Conservation (phyloP, 2,113 vertebrate species). For the Neotoma lepida region DNA sequence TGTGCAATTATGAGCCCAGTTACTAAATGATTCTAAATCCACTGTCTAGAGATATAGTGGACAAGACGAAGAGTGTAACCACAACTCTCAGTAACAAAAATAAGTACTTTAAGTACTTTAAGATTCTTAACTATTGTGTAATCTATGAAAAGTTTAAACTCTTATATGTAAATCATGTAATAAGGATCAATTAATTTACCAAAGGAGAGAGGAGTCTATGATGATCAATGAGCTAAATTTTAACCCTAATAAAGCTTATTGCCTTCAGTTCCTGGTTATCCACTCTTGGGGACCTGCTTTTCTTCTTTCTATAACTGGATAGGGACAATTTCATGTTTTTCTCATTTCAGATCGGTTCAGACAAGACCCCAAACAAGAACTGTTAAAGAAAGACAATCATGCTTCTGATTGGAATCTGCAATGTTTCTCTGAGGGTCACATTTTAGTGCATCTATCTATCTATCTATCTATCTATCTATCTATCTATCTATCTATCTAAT, state of each 20-base stretch:
- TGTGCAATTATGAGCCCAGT: not conserved
- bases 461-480: not conserved
- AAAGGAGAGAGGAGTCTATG: not conserved
- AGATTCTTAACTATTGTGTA: not conserved
- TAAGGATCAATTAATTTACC: not conserved
- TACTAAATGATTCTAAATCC: not conserved
- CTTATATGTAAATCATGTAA: not conserved
- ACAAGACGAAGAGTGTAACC: not conserved
- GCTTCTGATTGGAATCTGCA: not conserved
- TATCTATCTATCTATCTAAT: rapidly evolving
- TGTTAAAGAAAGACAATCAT: not conserved
- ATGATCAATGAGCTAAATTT: not conserved
- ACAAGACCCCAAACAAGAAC: not conserved
- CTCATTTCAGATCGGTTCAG: not conserved
- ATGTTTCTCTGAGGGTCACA: not conserved
- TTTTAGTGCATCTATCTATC: not conserved
- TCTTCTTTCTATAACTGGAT: not conserved
- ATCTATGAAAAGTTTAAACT: not conserved
- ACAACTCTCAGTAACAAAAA: not conserved
- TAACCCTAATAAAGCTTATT: not conserved
- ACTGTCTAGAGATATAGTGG: not conserved
- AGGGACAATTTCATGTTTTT: not conserved
- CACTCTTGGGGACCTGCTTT: too few relatives aligned
- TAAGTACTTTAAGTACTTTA: not conserved
- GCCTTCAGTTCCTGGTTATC: not conserved